Evolutionary conservation across 2,888 invertebrate genomes (phyloP), one percentile per base, ranked within the genome.

Genomic region (Microctonus aethiopoides): DNA sequence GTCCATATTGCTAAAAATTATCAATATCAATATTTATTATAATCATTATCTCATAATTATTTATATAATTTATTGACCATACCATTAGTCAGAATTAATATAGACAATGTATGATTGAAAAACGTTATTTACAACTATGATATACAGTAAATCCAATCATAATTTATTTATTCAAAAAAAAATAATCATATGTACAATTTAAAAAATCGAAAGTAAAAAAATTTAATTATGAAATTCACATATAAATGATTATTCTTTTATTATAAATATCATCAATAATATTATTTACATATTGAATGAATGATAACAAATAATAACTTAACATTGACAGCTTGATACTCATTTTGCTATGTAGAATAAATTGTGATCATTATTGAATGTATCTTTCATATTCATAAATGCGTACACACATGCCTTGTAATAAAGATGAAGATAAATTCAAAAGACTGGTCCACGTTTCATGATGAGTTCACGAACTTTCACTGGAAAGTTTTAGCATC

Each of bases 391-490:
- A 5, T 34, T 4, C n/a, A 39, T n/a, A 3, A 39, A 0, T 13
- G 4, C 6, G 5, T 39, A 13, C n/a, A n/a, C 39, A 39, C 39
- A 3, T 11, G 6, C n/a, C n/a, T 39, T 6, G n/a, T n/a, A n/a
- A 39, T 39, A n/a, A 32, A 32, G n/a, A n/a, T n/a, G 32, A 32
- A 32, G 32, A 32, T 39, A 13, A 4, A 39, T 13, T 4, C 3
- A 39, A 4, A 39, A 11, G 4, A 39, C 11, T 13, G 13, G n/a
- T 39, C 11, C 13, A n/a, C 39, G n/a, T 39, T n/a, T n/a, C n/a
- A n/a, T 39, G 39, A 39, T 39, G 39, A 39, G n/a, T n/a, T n/a
- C n/a, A n/a, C 16, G 20, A 63, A 63, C 62, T 63, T 63, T 63
- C 51, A 26, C 32, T 63, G 62, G 62, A 63, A 63, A 51, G 51